Evolutionary conservation across 2,888 invertebrate species (phyloP).

Genomic region (Dione juno): DNA sequence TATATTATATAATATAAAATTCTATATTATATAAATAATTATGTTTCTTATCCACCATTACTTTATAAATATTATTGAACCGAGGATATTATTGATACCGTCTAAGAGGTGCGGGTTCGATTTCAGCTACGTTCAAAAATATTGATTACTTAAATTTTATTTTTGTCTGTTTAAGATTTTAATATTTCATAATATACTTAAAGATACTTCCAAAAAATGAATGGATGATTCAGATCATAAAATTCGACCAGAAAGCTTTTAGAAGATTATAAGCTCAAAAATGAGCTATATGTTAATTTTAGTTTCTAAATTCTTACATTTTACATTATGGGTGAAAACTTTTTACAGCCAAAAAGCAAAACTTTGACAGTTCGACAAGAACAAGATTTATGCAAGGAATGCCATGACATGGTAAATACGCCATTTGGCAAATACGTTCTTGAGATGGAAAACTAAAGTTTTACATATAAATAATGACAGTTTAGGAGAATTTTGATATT

Average conservation of each 20-base stretch:
- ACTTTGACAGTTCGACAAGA: conserved; percentile 13
- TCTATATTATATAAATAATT: too few species aligned
- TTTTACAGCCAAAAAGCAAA: not conserved
- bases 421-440: not conserved
- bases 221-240: too few species aligned
- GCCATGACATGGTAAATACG: not conserved
- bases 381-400: conserved; percentile 14
- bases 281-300: not conserved
- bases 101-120: too few species aligned
- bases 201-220: too few species aligned
- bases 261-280: not conserved
- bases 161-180: too few species aligned
- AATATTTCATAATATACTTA: too few species aligned
- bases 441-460: not conserved
- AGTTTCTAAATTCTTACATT: not conserved
- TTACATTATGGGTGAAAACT: conserved; percentile 12
- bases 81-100: too few species aligned
- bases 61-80: too few species aligned
- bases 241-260: not conserved
- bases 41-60: too few species aligned
- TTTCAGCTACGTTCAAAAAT: too few species aligned
- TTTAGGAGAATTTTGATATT: not conserved
- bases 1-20: too few species aligned
- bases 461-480: not conserved
- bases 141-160: too few species aligned